Base-by-base conservation (phyloP, 2,888 invertebrate species). In the Notocelia uddmanniana region DNA sequence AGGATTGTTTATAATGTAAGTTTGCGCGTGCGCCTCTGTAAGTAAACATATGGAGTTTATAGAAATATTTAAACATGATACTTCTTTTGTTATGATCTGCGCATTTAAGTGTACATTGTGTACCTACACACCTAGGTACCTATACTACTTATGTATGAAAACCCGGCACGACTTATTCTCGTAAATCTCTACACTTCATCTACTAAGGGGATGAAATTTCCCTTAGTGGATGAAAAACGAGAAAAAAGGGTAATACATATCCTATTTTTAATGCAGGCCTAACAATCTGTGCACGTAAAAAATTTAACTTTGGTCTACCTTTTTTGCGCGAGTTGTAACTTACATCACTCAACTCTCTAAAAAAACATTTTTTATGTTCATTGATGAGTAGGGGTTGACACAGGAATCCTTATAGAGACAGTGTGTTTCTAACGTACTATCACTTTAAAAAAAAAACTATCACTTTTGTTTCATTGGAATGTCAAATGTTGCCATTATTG, bases 21-120 rank as follows among this genome's bases (percentile, higher is more conserved):
- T 41, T 23, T 76, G 78, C 76, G 75, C 78, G 70, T 77, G 74
- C 76, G 71, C 58, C 66, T 77, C 77, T 74, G 73, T 26, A 77
- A 80, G 78, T 80, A 84, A 85, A 85, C 82, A 81, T 74, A 64
- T 59, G 73, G 74, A 75, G 80, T 76, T 81, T 81, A 77, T 78
- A 80, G 73, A 79, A 81, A 78, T 78, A 77, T 75, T 69, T 18
- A 69, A 66, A 48, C 69, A 63, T 48, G 21, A 41, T 68, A 57
- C 41, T 57, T 48, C 41, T 66, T 52, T 67, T 50, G 57, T 59
- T 68, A 73, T 45, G 23, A 57, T 50, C 48, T 21, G 23, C 23
- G 21, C 15, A 18, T 37, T 18, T 37, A 19, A 37, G 37, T 2
- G 10, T 37, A 37, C 41, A 45, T 45, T 45, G 41, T n/a, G 45